Base-by-base conservation (phyloP, 2,888 invertebrate genomes). In the Napeogenes sylphis region DNA sequence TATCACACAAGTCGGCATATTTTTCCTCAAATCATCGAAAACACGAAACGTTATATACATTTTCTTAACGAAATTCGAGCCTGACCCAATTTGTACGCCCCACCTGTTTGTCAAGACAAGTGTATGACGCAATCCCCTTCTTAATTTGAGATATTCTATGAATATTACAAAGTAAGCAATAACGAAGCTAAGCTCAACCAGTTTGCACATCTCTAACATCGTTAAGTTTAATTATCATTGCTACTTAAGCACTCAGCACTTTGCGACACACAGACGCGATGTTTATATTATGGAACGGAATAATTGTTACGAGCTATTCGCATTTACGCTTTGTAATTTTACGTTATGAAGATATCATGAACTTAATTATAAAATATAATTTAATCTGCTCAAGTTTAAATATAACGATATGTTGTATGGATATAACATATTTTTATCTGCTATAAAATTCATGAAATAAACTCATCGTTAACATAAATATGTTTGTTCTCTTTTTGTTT, bases 221-320 rank as follows among this genome's bases (percentile, higher is more conserved):
- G 81, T 90, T 84, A 76, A 73, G 77, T 79, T 83, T 89, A 85
- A 90, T 89, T 87, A 83, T 85, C 77, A 84, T 85, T 82, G 83
- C 83, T 81, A 61, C 67, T 67, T 67, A 65, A 58, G 63, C 14
- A 59, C 61, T 63, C 65, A 54, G 63, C 59, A 56, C 56, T 60
- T 57, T 63, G 58, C 30, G 55, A 63, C 57, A 64, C 57, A 56
- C 59, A 46, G 55, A 35, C 33, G 42, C n/a, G 47, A 56, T 66
- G 51, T 61, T 66, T 59, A 58, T 66, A 59, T 21, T 51, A 51
- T 51, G 30, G 30, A 51, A 51, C 30, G 51, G 10, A 51, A 51
- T 51, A 51, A 51, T 51, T 51, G 51, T 51, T 51, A 51, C 51
- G 51, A 51, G 51, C 51, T 51, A 51, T 51, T 30, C 51, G 51